phyloP scores from a whole-genome alignment of 2,113 vertebrate genomes.

The Rhinichthys klamathensis region DNA sequence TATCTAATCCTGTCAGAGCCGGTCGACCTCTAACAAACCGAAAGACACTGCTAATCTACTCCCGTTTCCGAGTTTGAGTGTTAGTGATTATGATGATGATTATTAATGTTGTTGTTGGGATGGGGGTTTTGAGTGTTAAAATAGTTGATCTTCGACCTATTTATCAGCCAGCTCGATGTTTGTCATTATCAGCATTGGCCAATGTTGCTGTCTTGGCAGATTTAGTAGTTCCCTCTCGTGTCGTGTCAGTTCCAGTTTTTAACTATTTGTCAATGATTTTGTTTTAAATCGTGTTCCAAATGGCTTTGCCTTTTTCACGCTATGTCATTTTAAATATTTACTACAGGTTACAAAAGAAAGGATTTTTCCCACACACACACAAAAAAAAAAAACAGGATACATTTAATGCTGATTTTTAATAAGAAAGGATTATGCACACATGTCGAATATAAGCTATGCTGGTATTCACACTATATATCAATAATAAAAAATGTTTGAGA shows the following conservation, averaged over 20 bases:
- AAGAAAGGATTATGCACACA: too few relatives aligned
- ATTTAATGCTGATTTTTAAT: too few relatives aligned
- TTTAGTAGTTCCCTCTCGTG: not conserved
- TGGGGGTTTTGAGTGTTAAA: not conserved
- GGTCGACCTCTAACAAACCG: not conserved
- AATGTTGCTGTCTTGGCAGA: not conserved
- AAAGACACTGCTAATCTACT: not conserved
- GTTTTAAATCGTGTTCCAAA: not conserved
- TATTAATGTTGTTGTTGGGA: not conserved
- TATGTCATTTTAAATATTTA: too few relatives aligned
- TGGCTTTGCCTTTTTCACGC: too few relatives aligned
- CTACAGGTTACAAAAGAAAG: not conserved
- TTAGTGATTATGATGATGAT: not conserved
- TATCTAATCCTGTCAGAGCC: slow-evolving; percentile 5
- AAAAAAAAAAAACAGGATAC: too few relatives aligned
- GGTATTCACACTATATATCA: too few relatives aligned
- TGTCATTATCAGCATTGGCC: not conserved
- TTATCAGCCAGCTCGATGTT: not conserved
- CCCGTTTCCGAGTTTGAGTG: not conserved
- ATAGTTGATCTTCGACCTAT: not conserved
- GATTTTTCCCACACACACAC: not conserved
- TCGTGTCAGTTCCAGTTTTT: not conserved
- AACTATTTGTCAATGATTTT: not conserved
- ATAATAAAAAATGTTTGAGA: not conserved
- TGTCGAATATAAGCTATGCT: too few relatives aligned